A percentile compares a stretch with the other conserved stretches of the same genome.
Conservation (phyloP, 2,797 vertebrate genomes). For the Xiphophorus birchmanni region DNA sequence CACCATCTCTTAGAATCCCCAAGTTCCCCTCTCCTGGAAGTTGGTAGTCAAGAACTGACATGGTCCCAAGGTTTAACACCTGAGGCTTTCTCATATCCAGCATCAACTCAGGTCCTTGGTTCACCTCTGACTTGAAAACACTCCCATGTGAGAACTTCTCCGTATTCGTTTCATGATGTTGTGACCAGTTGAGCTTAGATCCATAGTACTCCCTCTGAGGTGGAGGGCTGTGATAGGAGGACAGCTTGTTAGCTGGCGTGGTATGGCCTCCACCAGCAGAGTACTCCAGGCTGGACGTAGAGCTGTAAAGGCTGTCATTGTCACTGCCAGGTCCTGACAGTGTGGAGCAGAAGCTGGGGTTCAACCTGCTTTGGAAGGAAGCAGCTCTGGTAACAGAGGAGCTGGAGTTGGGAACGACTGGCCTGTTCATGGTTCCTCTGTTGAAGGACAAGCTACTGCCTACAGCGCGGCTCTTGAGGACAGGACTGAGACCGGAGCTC, state of each 20-base stretch:
- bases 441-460: slow-evolving; percentile 82
- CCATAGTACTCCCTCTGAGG: slow-evolving; percentile 61
- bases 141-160: slow-evolving; percentile 83
- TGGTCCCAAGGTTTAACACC: slow-evolving; percentile 72
- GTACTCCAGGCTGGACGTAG: slow-evolving; percentile 87
- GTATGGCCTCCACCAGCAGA: slow-evolving; percentile 45
- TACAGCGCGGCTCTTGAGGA: slow-evolving; percentile 71
- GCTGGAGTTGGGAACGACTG: slow-evolving; percentile 62
- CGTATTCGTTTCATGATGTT: slow-evolving; percentile 50
- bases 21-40: slow-evolving; percentile 52
- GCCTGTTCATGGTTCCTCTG: slow-evolving; percentile 72
- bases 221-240: slow-evolving; percentile 57
- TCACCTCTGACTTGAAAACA: slow-evolving; percentile 77
- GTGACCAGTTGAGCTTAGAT: slow-evolving; percentile 37
- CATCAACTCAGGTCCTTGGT: slow-evolving; percentile 38
- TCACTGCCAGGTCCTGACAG: slow-evolving; percentile 81
- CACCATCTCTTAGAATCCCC: slow-evolving; percentile 56
- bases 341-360: slow-evolving; percentile 77
- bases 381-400: slow-evolving; percentile 71
- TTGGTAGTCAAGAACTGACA: slow-evolving; percentile 84
- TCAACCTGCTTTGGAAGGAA: slow-evolving; percentile 84
- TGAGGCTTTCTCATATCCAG: slow-evolving; percentile 54
- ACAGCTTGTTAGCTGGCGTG: slow-evolving; percentile 48
- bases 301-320: slow-evolving; percentile 88
- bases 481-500: slow-evolving; percentile 67